Percentiles rank a stretch among this genome's conserved stretches.
Conservation (phyloP, 2,797 vertebrate genomes). For the Sebastes nivosus region DNA sequence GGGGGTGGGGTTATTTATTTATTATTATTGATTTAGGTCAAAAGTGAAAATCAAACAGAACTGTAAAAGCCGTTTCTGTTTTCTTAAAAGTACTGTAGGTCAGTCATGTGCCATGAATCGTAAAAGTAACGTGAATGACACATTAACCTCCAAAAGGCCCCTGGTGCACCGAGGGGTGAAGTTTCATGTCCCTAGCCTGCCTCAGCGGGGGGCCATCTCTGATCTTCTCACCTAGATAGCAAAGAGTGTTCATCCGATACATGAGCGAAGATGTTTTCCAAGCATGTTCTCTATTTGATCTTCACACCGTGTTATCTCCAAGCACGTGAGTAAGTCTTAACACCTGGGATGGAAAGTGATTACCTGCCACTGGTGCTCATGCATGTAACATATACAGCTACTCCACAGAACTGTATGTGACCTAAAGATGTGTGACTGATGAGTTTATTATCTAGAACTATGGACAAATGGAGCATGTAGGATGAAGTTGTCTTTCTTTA, state of each 20-base stretch:
- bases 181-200: slow-evolving; percentile 17
- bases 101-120: slow-evolving; percentile 24
- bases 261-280: slow-evolving; percentile 22
- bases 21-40: slow-evolving; percentile 21
- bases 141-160: slow-evolving; percentile 18
- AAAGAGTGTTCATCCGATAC: slow-evolving; percentile 50
- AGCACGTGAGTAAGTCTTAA: slow-evolving; percentile 7
- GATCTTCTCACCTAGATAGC: slow-evolving; percentile 29
- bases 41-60: slow-evolving; percentile 5
- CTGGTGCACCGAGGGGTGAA: not conserved
- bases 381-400: not conserved
- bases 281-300: slow-evolving; percentile 32
- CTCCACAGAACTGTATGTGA: not conserved
- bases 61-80: not conserved
- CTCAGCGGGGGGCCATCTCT: slow-evolving; percentile 13
- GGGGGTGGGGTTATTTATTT: not conserved
- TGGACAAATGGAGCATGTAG: not conserved
- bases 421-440: not conserved
- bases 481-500: not conserved
- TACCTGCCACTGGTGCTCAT: not conserved
- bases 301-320: slow-evolving; percentile 10
- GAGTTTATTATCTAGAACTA: not conserved
- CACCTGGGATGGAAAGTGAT: not conserved
- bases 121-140: slow-evolving; percentile 38
- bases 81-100: slow-evolving; percentile 47